Evolutionary conservation across 2,797 vertebrate species (phyloP), one percentile per base, ranked within the genome.

Genomic region (Momotus momota): DNA sequence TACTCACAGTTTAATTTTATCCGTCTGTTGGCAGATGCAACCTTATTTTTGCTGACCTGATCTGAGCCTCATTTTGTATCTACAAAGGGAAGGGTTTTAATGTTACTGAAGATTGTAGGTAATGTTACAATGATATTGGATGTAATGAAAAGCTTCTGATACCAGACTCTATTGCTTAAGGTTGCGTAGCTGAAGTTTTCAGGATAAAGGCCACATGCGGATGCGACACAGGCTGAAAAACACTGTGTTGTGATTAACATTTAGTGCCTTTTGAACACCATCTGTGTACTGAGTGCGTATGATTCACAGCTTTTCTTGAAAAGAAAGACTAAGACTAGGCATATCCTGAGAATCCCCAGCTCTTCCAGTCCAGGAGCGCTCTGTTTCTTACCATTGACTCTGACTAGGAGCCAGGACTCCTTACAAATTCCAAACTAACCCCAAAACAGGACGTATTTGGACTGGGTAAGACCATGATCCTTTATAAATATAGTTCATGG

Each of bases 401-500:
- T 48, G 27, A 19, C 54, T 31, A 64, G 21, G 10, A 78, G 1
- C 14, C 54, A 88, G 49, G 9, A 31, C 49, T 67, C 11, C 65
- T 61, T 48, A 72, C 62, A 77, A 69, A 58, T 7, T 52, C 38
- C 69, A 70, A 15, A 66, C 12, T 21, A 26, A 43, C 14, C 77
- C 51, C 60, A 73, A n/a, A 94, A 3, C 2, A 25, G 25, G 40
- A 65, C 31, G 13, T 6, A 27, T 43, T 81, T 79, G n/a, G 31
- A 33, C 3, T 7, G 49, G 20, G 10, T 49, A 48, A 48, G 41
- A 18, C 31, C 43, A 6, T 6, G 33, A 7, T 49, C 19, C 33
- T 73, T 38, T 5, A 33, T 21, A 46, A 41, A 12, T 5, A 0
- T 4, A 13, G 11, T 26, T 61, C 12, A 0, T 2, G 25, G 38